Percentiles rank a stretch among this genome's conserved stretches.
phyloP scores from a whole-genome alignment of 1,140 invertebrate genomes.

The roundworm (Caenorhabditis elegans) region WBcel235 BX284604.4:8509001-8509500 shows the following conservation, averaged over 20 bases:
- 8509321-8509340: background rate
- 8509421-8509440: no score
- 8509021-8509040: background rate
- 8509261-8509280: background rate
- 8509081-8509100: no score
- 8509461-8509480: no score
- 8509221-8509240: background rate
- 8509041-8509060: background rate
- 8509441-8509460: no score
- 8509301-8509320: background rate
- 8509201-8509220: background rate
- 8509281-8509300: background rate
- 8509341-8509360: background rate
- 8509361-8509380: background rate
- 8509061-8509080: background rate
- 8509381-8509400: background rate
- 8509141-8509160: no score
- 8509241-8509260: background rate
- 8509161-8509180: no score
- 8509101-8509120: no score
- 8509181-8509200: slow-evolving; percentile 18
- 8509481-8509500: no score
- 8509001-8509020: no score
- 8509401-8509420: no score
- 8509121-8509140: no score